Conservation (phyloP, 2,888 invertebrate genomes). For the Congeria kusceri region DNA sequence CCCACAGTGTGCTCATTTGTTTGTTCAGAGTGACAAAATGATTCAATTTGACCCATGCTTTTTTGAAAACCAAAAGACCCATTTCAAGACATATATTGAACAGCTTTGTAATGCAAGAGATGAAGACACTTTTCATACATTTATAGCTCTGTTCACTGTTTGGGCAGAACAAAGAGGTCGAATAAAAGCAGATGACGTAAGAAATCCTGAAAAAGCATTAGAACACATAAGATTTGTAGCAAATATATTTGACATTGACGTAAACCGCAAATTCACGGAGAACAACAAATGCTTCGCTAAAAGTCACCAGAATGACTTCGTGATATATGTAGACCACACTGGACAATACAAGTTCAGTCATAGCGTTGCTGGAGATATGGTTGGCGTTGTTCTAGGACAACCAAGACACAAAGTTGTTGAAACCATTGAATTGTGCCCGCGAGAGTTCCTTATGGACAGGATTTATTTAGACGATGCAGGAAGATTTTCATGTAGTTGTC, state of each 20-base stretch:
- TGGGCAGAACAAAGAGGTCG: slow-evolving; percentile 23
- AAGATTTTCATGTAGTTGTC: slow-evolving; percentile 7
- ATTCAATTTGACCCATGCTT: slow-evolving; percentile 3
- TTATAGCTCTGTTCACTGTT: slow-evolving; percentile 3
- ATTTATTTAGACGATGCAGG: slow-evolving; percentile 2
- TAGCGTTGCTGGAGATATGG: slow-evolving; percentile 48
- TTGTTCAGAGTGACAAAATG: slow-evolving; percentile 7
- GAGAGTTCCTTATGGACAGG: slow-evolving; percentile 33
- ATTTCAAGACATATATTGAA: slow-evolving; percentile 12
- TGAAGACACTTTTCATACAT: background rate
- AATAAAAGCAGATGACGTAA: background rate
- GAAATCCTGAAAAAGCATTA: background rate
- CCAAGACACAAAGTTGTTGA: slow-evolving; percentile 13
- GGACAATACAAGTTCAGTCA: slow-evolving; percentile 40
- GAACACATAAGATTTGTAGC: slow-evolving; percentile 21
- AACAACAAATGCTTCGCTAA: too few species aligned
- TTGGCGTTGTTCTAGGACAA: slow-evolving; percentile 39
- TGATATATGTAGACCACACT: background rate
- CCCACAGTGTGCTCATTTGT: slow-evolving; percentile 16
- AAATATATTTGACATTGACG: slow-evolving; percentile 12
- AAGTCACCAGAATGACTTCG: too few species aligned
- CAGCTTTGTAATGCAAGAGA: slow-evolving; percentile 4
- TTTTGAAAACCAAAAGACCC: background rate
- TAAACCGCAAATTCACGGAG: slow-evolving; percentile 17
- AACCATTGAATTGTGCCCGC: slow-evolving; percentile 26